A percentile compares a stretch with the other conserved stretches of the same genome.
These are phyloP conservation scores for Drosophila watanabei DNA, from an alignment of 1,140 invertebrate genomes.

Conservation along the genomic window DNA sequence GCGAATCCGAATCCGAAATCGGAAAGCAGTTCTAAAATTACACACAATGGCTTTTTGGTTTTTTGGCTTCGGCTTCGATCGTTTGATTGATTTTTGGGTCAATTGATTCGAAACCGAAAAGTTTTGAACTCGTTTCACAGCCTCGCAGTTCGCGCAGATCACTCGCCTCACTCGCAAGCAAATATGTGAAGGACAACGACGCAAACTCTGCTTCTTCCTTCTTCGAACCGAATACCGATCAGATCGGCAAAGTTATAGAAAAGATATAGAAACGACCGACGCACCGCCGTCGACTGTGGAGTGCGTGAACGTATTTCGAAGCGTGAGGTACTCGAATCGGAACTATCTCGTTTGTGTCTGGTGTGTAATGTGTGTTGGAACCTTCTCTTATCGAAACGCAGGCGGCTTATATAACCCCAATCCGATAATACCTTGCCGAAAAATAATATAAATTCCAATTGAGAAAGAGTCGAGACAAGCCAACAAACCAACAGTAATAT, in stretches of 20 bases:
- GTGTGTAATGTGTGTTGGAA: constrained; percentile 11
- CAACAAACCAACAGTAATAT: constrained; percentile 12
- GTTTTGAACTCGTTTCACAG: constrained; percentile 79
- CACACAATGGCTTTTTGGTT: constrained; percentile 49
- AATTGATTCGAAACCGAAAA: constrained; percentile 80
- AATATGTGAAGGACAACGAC: constrained; percentile 82
- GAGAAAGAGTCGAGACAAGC: constrained; percentile 17
- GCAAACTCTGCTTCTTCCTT: constrained; percentile 63
- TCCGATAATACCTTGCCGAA: constrained; percentile 19
- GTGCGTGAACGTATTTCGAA: constrained; percentile 78
- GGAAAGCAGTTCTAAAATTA: constrained; percentile 57
- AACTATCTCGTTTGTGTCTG: constrained; percentile 34
- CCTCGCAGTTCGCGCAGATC: constrained; percentile 65
- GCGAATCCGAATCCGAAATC: constrained; percentile 48
- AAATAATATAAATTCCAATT: constrained; percentile 12
- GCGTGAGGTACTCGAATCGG: constrained; percentile 68
- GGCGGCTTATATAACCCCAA: constrained; percentile 43
- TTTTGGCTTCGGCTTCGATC: constrained; percentile 48
- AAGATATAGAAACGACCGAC: constrained; percentile 49
- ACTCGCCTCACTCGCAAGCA: constrained; percentile 77
- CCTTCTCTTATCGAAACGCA: constrained; percentile 11
- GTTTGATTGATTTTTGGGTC: constrained; percentile 75
- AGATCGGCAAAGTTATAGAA: constrained; percentile 41
- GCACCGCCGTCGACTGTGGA: constrained; percentile 62
- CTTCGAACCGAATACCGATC: constrained; percentile 52